Percentiles rank a stretch among this genome's conserved stretches.
Evolutionary conservation across 1,140 invertebrate genomes (phyloP).

Genomic region (Brachionus angularis): DNA sequence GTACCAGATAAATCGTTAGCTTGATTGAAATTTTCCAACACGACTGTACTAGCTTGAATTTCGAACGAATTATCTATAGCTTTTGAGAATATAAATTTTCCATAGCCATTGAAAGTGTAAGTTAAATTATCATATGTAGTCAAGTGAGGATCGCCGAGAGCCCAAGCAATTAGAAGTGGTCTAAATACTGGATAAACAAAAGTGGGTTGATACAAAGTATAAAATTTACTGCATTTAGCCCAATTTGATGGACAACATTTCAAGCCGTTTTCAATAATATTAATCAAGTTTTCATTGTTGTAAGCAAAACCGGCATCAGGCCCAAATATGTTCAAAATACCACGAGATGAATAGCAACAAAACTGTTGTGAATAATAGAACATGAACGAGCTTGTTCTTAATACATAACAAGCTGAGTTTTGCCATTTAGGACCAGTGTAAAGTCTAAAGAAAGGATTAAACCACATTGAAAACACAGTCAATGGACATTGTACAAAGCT

Average conservation of each 20-base stretch:
- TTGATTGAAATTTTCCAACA: background rate
- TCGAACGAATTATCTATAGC: slow-evolving; percentile 21
- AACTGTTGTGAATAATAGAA: background rate
- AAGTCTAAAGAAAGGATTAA: background rate
- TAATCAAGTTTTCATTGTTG: background rate
- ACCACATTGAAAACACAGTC: background rate
- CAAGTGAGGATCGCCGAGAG: slow-evolving; percentile 25
- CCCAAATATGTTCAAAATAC: background rate
- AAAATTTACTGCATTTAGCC: slow-evolving; percentile 33
- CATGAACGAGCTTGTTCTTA: background rate
- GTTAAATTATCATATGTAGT: slow-evolving; percentile 16
- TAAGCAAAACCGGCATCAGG: slow-evolving; percentile 35
- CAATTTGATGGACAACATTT: background rate
- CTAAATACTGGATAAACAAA: background rate
- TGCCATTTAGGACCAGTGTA: slow-evolving; percentile 15
- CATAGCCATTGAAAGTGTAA: slow-evolving; percentile 35
- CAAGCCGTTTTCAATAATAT: background rate
- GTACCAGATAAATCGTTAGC: background rate
- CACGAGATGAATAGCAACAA: background rate
- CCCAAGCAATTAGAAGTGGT: background rate
- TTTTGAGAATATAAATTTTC: slow-evolving; percentile 13
- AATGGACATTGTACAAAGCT: slow-evolving; percentile 14
- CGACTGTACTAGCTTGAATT: slow-evolving; percentile 13
- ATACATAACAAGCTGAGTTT: background rate
- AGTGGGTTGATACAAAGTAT: background rate